Percentiles rank a stretch among this genome's conserved stretches.
Evolutionary conservation across 2,888 invertebrate genomes (phyloP).

Genomic region (Cristatella mucedo): DNA sequence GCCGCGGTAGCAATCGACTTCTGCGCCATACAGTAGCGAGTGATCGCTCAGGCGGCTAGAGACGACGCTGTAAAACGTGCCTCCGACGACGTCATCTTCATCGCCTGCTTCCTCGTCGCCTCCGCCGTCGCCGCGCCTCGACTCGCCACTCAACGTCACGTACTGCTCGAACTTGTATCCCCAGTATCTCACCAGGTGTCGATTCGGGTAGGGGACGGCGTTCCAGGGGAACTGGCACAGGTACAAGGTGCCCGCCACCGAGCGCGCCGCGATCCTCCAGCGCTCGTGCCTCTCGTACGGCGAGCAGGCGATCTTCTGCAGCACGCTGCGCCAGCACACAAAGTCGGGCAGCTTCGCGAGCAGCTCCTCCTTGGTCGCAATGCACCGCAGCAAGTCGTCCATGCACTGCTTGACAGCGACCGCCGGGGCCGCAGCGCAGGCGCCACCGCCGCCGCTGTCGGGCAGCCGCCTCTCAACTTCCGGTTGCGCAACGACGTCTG

Average conservation of each 20-base stretch:
- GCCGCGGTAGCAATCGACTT: conserved; percentile 53
- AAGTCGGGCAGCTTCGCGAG: no score
- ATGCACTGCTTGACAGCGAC: no score
- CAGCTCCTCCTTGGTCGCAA: no score
- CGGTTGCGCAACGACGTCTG: no score
- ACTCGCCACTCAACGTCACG: no score
- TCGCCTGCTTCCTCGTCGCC: no score
- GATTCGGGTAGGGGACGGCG: conserved; percentile 31
- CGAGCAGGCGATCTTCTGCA: conserved; percentile 51
- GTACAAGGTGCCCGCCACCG: conserved; percentile 50
- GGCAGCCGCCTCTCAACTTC: no score
- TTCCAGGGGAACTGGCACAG: conserved; percentile 54
- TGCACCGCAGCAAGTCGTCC: no score
- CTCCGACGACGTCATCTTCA: no score
- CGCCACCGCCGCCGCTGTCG: no score
- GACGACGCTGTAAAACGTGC: conserved; percentile 53
- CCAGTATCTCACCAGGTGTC: conserved; percentile 48
- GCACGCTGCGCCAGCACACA: conserved; percentile 53
- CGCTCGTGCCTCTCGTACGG: conserved; percentile 52
- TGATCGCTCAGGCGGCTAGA: conserved; percentile 46
- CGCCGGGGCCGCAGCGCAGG: no score
- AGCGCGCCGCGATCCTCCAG: conserved; percentile 54
- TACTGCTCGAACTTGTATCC: conserved; percentile 65
- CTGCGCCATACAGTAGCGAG: conserved; percentile 54
- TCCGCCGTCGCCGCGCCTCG: conserved; percentile 40